A percentile compares a stretch with the other conserved stretches of the same genome.
Evolutionary conservation across 2,797 vertebrate species (phyloP).

Genomic region (Galaxias olidus): DNA sequence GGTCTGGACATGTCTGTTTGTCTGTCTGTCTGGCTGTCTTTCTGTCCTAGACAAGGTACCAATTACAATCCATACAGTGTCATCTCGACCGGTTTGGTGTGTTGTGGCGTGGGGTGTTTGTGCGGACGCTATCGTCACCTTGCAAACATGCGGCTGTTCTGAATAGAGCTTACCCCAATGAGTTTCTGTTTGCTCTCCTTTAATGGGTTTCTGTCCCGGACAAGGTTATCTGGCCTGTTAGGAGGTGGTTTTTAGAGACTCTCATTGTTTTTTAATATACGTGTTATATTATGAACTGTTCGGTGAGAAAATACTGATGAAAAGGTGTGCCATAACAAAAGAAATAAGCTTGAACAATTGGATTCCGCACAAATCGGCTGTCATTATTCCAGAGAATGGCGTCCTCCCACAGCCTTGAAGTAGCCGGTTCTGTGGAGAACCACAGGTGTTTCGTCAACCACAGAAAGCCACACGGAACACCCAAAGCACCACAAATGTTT

Average conservation of each 20-base stretch:
- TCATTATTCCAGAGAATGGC: no score
- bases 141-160: slow-evolving; percentile 39
- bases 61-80: slow-evolving; percentile 33
- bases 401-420: no score
- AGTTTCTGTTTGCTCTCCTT: slow-evolving; percentile 38
- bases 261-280: neutral
- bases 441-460: neutral
- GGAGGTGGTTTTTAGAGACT: neutral
- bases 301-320: no score
- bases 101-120: slow-evolving; percentile 8
- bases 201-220: slow-evolving; percentile 37
- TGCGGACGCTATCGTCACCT: slow-evolving; percentile 35
- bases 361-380: no score
- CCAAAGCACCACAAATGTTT: neutral
- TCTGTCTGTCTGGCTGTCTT: neutral
- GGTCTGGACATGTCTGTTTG: slow-evolving; percentile 54
- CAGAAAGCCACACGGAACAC: neutral
- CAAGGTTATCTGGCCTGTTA: slow-evolving; percentile 23
- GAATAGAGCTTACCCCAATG: slow-evolving; percentile 41
- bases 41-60: slow-evolving; percentile 6
- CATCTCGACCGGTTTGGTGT: slow-evolving; percentile 39
- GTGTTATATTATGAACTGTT: no score
- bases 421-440: neutral
- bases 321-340: no score
- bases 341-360: no score